Base-by-base conservation (phyloP, 1,140 invertebrate species). In the Zaprionus davidi region DNA sequence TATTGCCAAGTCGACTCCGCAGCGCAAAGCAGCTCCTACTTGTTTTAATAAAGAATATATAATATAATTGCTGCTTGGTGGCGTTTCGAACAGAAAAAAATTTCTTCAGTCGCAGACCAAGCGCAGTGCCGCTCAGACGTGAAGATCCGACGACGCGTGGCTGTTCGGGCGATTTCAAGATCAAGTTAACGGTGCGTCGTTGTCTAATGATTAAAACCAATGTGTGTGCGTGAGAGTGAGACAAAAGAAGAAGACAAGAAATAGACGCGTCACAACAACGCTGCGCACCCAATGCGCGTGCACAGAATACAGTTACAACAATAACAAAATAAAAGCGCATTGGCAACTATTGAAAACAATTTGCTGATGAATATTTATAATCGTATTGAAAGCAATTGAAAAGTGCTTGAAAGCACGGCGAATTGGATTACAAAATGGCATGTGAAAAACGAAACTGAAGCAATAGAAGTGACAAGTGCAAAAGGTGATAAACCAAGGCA, bases 131-230 rank as follows among this genome's bases (percentile, higher is more conserved):
- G 68, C 51, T 57, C 67, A 58, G 72, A 65, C 68, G 56, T 15
- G 44, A 49, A 71, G 56, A 70, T 68, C 69, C 9, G 46, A 64
- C 46, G 36, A 26, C 46, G 65, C 56, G 65, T 67, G 38, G 51
- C 41, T 51, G 26, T 60, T 59, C 41, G 53, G 26, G 17, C 44
- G 57, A 56, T 58, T 84, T 88, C 74, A 84, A 88, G 81, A 88
- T 81, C 84, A 84, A 70, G 68, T 90, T 84, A 88, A 90, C 85
- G 84, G 78, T 81, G 73, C 68, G 83, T 67, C 49, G 74, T 62
- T 55, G 53, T 76, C 69, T 65, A 55, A 26, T 53, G 69, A 58
- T 71, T 72, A 67, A 57, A 66, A 63, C 31, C 41, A 55, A 69
- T 59, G 58, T 56, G 58, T 56, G 81, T 64, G 84, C 51, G 85